Conservation (phyloP, 1,140 invertebrate species). For the Mizuhopecten yessoensis region DNA sequence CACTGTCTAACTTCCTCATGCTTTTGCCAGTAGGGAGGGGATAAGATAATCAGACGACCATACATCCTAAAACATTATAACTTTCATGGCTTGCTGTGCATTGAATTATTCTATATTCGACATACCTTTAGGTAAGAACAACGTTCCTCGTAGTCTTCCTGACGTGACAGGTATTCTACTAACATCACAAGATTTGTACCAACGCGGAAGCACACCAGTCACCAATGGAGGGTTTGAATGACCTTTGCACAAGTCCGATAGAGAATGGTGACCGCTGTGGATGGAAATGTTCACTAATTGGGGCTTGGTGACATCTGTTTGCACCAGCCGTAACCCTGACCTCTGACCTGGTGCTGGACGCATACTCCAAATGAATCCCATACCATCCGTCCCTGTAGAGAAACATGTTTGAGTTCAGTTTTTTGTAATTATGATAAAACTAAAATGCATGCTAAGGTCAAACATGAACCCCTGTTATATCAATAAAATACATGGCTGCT, state of each 20-base stretch:
- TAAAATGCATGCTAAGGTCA: too few relatives aligned
- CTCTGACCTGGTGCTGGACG: slow-evolving; percentile 52
- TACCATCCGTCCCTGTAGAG: slow-evolving; percentile 66
- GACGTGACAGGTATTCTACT: background rate
- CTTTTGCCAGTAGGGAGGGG: too few relatives aligned
- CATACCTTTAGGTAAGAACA: background rate
- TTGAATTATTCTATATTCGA: background rate
- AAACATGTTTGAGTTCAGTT: too few relatives aligned
- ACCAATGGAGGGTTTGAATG: background rate
- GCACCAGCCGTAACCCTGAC: slow-evolving; percentile 50
- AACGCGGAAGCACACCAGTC: background rate
- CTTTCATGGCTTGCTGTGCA: too few relatives aligned
- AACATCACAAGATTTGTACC: background rate
- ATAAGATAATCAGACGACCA: too few relatives aligned
- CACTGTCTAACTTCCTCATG: too few relatives aligned
- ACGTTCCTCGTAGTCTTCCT: background rate
- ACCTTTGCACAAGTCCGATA: slow-evolving; percentile 46
- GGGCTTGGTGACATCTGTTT: slow-evolving; percentile 63
- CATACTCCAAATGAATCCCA: slow-evolving; percentile 75
- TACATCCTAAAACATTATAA: too few relatives aligned
- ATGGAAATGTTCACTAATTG: slow-evolving; percentile 55
- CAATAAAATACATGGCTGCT: too few relatives aligned
- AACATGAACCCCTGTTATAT: too few relatives aligned
- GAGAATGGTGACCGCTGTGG: slow-evolving; percentile 53
- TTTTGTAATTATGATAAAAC: too few relatives aligned